phyloP scores from a whole-genome alignment of 2,888 invertebrate species.

The Heliconius cydno region DNA sequence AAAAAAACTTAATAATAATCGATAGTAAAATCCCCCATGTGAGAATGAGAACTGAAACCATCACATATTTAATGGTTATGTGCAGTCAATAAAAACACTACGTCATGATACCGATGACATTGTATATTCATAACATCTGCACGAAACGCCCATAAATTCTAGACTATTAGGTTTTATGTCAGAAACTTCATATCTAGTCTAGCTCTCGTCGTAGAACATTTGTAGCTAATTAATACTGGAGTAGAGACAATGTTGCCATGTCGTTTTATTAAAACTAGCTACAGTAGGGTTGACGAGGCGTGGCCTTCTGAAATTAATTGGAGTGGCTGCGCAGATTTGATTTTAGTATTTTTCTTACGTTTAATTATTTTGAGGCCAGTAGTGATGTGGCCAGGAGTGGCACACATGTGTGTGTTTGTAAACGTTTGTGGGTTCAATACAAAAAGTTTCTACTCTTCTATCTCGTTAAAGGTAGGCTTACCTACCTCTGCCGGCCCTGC shows the following conservation, averaged over 20 bases:
- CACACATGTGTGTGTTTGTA: too few relatives aligned
- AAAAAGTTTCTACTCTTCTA: too few relatives aligned
- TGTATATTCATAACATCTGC: not conserved
- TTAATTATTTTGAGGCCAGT: too few relatives aligned
- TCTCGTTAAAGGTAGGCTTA: too few relatives aligned
- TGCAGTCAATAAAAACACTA: not conserved
- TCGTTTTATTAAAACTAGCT: constrained; percentile 9
- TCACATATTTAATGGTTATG: too few relatives aligned
- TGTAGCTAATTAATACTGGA: constrained; percentile 26
- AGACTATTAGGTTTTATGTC: constrained; percentile 15
- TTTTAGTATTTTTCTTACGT: too few relatives aligned
- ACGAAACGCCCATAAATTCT: not conserved
- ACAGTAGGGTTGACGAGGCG: not conserved
- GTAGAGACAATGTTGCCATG: constrained; percentile 8
- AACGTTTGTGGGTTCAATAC: too few relatives aligned
- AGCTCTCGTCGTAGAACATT: not conserved
- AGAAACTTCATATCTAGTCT: not conserved
- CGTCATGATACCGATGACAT: not conserved
- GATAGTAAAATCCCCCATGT: too few relatives aligned
- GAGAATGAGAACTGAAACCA: too few relatives aligned
- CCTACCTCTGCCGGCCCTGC: too few relatives aligned
- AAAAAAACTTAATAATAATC: too few relatives aligned
- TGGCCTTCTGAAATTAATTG: not conserved
- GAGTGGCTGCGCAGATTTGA: not conserved
- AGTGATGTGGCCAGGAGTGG: too few relatives aligned